Base-by-base conservation (phyloP, 2,888 invertebrate genomes). In the Acrobasis consociella region DNA sequence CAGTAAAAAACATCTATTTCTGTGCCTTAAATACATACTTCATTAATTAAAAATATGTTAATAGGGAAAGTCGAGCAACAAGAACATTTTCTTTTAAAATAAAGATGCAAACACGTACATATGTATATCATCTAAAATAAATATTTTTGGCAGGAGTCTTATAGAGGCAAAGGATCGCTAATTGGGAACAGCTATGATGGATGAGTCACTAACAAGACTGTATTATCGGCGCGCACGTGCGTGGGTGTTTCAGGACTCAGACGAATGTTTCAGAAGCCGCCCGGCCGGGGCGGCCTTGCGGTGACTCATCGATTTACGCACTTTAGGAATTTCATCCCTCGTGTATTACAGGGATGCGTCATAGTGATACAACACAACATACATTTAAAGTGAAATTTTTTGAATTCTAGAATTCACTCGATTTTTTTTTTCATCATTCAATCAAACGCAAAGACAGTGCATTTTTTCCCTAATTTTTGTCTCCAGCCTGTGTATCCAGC, bases 211-310 rank as follows among this genome's bases (percentile, higher is more conserved):
- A 1, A 5, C n/a, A 37, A 53, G 53, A 15, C 53, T 53, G 53
- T 53, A 38, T 52, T 13, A 7, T 13, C 3, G 31, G 31, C 13
- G 38, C 65, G 63, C 46, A 64, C 65, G 67, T 68, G 63, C 66
- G 67, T 50, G 60, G 62, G 17, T 22, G 42, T 50, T 62, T 58
- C 39, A 50, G 58, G 52, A n/a, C n/a, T n/a, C n/a, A n/a, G n/a
- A 60, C 60, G 61, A 61, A 59, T 65, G 37, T 60, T 64, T 66
- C 65, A 65, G 62, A 31, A 49, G 59, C 37, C 16, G 10, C n/a
- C n/a, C n/a, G 60, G 58, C n/a, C 52, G 51, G 42, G 11, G 42
- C 11, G 31, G 31, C 31, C 31, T 31, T 8, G 46, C 11, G 17
- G 53, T 67, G 62, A 66, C 62, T 58, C 62, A 58, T 55, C 38